Conservation (phyloP, 2,797 vertebrate species). For the Aratinga solstitialis region DNA sequence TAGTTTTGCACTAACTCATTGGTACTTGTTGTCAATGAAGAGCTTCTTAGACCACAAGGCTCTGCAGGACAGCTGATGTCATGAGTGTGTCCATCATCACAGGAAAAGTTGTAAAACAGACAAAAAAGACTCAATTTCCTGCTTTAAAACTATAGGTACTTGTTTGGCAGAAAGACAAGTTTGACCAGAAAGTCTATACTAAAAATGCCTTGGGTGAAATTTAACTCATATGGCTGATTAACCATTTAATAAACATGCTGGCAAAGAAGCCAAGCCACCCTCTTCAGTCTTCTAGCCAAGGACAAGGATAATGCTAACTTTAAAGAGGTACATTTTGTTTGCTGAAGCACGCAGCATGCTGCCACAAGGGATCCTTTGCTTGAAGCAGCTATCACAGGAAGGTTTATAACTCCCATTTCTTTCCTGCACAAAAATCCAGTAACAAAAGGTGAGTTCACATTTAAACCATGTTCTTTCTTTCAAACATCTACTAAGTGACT, state of each 20-base stretch:
- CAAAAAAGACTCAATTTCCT: neutral
- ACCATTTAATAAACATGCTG: constrained; percentile 61
- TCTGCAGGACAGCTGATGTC: neutral
- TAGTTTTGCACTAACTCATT: neutral
- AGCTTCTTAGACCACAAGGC: neutral
- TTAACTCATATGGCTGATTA: constrained; percentile 66
- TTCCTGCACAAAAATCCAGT: neutral
- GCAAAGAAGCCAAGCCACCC: constrained; percentile 58
- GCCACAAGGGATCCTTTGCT: neutral
- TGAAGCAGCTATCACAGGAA: neutral
- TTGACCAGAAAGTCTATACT: neutral
- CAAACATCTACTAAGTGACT: neutral
- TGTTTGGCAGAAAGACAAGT: neutral
- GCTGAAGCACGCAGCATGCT: neutral
- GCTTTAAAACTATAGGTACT: neutral
- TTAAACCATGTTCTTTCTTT: neutral
- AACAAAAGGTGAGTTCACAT: neutral
- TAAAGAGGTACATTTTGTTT: constrained; percentile 1
- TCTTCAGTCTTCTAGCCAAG: constrained; percentile 43
- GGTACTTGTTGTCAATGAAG: neutral
- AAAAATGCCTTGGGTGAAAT: constrained; percentile 45
- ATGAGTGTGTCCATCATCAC: neutral
- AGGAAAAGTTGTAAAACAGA: neutral
- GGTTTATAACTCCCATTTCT: neutral
- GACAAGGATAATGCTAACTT: constrained; percentile 18